Evolutionary conservation across 2,888 invertebrate species (phyloP), one percentile per base, ranked within the genome.

Genomic region (Phlogophora meticulosa): DNA sequence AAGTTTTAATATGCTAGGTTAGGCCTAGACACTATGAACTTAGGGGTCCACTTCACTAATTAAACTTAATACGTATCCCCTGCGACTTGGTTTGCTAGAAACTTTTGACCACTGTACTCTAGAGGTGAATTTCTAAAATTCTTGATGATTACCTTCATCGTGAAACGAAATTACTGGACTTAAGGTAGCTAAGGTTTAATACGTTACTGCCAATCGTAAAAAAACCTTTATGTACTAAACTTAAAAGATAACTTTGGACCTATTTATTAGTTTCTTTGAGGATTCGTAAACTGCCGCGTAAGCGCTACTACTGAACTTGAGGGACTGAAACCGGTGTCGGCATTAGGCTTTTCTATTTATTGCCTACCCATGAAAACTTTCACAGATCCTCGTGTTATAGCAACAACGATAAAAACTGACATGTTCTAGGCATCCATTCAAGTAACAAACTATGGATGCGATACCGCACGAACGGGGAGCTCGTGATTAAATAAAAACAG

Each of bases 1-100:
- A 69, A 70, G 60, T 68, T 68, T 60, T 51, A 70, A 38, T 45
- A 70, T 49, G 32, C 61, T 15, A 36, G 15, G 15, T 48, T 51
- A 42, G 49, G 15, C 69, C 68, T 17, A 34, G 56, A 34, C 17
- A 43, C 34, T 56, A 34, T 24, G 43, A 66, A 49, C 36, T 42
- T 49, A 22, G 7, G 15, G 7, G 11, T 69, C 22, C 49, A 43
- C 20, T 59, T 49, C 11, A n/a, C 70, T 45, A 60, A 45, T 70
- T 70, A 51, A 60, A 51, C 9, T 49, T 43, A 32, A 60, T 43
- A 13, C 49, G 7, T 38, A 51, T 51, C 49, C 43, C 42, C 3
- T 7, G 17, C 11, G 43, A 43, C 36, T 60, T 70, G 32, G 60
- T 51, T 67, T 17, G n/a, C 11, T 38, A 51, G 36, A 69, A 67